Percentiles rank a stretch among this genome's conserved stretches.
phyloP scores from a whole-genome alignment of 92 coral and sea anemone species.

The Epizoanthus fatuus region DNA sequence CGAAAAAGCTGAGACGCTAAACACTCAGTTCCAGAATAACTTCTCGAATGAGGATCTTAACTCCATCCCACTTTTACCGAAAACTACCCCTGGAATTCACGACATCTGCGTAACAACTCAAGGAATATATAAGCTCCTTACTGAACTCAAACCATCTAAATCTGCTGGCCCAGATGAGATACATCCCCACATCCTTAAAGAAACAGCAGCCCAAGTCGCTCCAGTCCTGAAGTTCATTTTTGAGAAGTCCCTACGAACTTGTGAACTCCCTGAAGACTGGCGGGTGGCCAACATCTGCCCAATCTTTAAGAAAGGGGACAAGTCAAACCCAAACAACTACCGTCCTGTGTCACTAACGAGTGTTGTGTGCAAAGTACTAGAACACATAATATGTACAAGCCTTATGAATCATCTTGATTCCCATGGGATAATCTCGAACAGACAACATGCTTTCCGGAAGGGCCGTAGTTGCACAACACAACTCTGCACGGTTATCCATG shows the following conservation, averaged over 20 bases:
- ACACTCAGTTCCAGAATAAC: not conserved
- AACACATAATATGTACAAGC: not conserved
- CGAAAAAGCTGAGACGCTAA: not conserved
- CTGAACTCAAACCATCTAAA: not conserved
- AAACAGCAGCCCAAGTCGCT: not conserved
- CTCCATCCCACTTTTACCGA: not conserved
- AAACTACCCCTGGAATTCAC: too few species aligned
- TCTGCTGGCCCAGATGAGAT: slow-evolving; percentile 9
- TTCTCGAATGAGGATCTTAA: not conserved
- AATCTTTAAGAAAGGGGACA: not conserved
- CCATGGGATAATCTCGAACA: not conserved
- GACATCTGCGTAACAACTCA: too few species aligned
- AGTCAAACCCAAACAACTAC: slow-evolving; percentile 5
- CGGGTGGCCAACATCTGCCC: slow-evolving; percentile 2
- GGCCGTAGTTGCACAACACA: slow-evolving; percentile 11
- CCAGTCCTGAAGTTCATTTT: not conserved
- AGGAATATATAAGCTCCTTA: too few species aligned
- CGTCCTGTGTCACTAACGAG: slow-evolving; percentile 11
- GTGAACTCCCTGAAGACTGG: not conserved
- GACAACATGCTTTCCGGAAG: not conserved
- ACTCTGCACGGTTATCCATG: slow-evolving; percentile 25
- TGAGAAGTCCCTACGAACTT: not conserved
- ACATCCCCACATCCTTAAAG: slow-evolving; percentile 1
- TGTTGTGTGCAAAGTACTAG: not conserved
- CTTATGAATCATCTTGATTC: not conserved